phyloP scores from a whole-genome alignment of 2,113 vertebrate species.

The Romanogobio albipinnatus region DNA sequence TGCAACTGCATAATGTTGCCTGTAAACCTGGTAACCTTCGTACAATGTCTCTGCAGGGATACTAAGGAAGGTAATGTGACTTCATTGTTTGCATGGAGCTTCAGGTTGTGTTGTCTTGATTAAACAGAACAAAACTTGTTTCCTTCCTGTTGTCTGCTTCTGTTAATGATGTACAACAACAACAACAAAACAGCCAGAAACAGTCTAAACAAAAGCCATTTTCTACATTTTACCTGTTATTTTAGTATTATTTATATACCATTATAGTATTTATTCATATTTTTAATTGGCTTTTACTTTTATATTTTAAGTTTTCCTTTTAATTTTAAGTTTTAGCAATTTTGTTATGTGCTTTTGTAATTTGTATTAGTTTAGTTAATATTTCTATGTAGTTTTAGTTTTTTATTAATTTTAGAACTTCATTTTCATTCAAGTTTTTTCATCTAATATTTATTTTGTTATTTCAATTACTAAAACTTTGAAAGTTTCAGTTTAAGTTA shows the following conservation, averaged over 20 bases:
- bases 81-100: background rate
- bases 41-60: background rate
- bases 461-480: background rate
- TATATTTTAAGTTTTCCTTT: background rate
- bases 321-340: too few relatives aligned
- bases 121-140: background rate
- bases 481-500: background rate
- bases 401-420: background rate
- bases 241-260: background rate
- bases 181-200: background rate
- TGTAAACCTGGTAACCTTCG: background rate
- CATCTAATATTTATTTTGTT: background rate
- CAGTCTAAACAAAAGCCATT: background rate
- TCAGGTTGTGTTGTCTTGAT: background rate
- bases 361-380: background rate
- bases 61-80: background rate
- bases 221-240: background rate
- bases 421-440: background rate
- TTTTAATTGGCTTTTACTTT: background rate
- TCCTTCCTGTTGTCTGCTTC: background rate
- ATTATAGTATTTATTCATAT: background rate
- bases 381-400: background rate
- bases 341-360: background rate
- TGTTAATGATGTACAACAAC: background rate
- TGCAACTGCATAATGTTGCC: background rate